Evolutionary conservation across 2,113 vertebrate genomes (phyloP).

Genomic region (Steatornis caripensis): DNA sequence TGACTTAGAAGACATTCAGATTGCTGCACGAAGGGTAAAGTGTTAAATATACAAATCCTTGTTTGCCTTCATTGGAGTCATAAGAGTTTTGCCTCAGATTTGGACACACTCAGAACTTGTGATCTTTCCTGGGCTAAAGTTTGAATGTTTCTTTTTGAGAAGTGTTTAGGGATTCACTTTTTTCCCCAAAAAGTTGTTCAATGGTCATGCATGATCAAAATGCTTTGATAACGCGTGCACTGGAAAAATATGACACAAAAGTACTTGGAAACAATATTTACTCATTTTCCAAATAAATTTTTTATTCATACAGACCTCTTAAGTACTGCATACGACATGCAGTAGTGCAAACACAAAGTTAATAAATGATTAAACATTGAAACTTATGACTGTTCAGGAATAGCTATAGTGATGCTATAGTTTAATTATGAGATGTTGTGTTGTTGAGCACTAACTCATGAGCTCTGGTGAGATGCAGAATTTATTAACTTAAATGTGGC

Average conservation of each 20-base stretch:
- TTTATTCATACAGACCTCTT: background rate
- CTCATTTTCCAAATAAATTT: background rate
- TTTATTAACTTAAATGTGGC: background rate
- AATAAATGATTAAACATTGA: background rate
- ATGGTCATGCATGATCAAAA: background rate
- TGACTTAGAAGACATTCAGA: background rate
- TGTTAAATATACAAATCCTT: background rate
- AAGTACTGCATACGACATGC: background rate
- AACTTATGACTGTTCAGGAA: background rate
- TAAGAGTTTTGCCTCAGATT: background rate
- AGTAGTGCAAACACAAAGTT: background rate
- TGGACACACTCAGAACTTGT: background rate
- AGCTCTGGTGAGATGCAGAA: background rate
- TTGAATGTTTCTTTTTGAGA: background rate
- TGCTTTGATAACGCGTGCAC: background rate
- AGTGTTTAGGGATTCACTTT: background rate
- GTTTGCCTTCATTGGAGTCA: background rate
- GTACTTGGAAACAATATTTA: background rate
- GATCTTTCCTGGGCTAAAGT: background rate
- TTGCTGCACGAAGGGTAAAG: background rate
- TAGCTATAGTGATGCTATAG: background rate
- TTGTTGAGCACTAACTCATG: background rate
- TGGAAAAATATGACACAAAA: background rate
- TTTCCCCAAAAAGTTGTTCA: background rate
- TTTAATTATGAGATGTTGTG: background rate